These are phyloP conservation scores for Chromobotia macracanthus DNA, from an alignment of 2,797 vertebrate species.

Conservation along the genomic window DNA sequence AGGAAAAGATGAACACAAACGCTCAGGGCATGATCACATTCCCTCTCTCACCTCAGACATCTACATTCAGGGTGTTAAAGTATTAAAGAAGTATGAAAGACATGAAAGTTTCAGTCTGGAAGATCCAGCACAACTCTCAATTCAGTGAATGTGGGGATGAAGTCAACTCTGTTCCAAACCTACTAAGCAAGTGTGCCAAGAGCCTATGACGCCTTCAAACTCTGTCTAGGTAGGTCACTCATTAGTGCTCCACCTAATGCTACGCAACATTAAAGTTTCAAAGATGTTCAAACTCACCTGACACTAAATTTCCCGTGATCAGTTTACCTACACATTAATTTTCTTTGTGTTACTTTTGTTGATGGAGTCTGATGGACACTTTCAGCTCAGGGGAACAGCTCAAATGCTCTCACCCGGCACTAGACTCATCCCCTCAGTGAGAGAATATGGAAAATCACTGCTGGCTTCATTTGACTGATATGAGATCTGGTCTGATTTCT, in stretches of 20 bases:
- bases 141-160: not conserved
- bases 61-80: slow-evolving; percentile 23
- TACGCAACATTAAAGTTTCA: not conserved
- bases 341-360: no score
- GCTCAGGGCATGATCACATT: slow-evolving; percentile 15
- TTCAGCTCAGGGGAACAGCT: no score
- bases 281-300: no score
- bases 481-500: slow-evolving; percentile 6
- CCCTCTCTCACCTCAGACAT: slow-evolving; percentile 1
- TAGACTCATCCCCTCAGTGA: not conserved
- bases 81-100: slow-evolving; percentile 38
- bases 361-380: no score
- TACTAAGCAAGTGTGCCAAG: not conserved
- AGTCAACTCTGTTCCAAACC: not conserved
- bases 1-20: slow-evolving; percentile 57
- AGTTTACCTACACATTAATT: no score
- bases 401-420: no score
- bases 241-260: no score
- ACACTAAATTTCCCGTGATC: no score
- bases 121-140: no score
- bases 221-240: not conserved
- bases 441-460: not conserved
- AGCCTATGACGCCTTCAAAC: not conserved
- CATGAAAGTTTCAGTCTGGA: slow-evolving; percentile 35
- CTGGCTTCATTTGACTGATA: not conserved